These are phyloP conservation scores for Potamilus streckersoni DNA, from an alignment of 1,140 invertebrate species.

Conservation along the genomic window DNA sequence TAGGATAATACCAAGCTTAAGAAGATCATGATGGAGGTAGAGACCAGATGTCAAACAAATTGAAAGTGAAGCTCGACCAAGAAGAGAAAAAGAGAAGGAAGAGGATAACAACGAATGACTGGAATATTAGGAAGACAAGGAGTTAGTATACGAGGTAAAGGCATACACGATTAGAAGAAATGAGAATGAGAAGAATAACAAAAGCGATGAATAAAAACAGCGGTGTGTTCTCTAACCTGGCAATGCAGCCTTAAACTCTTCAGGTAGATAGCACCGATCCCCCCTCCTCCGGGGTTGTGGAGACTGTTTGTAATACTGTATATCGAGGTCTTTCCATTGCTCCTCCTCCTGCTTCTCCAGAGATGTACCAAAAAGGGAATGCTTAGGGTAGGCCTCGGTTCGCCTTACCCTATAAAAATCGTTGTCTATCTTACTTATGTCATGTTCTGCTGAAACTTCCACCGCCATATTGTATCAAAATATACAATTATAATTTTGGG, in stretches of 20 bases:
- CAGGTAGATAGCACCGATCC: slow-evolving; percentile 30
- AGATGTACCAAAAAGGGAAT: slow-evolving; percentile 48
- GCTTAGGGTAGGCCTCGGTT: slow-evolving; percentile 46
- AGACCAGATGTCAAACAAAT: too few species aligned
- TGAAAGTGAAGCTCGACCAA: too few species aligned
- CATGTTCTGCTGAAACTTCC: slow-evolving; percentile 15
- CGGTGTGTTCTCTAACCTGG: slow-evolving; percentile 23
- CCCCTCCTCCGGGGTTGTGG: slow-evolving; percentile 12
- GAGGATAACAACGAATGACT: too few species aligned
- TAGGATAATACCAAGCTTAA: too few species aligned
- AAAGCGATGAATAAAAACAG: too few species aligned
- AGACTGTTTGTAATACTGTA: slow-evolving; percentile 5
- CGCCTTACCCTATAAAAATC: slow-evolving; percentile 13
- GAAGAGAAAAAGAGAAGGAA: too few species aligned
- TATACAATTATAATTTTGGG: neutral
- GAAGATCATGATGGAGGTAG: too few species aligned
- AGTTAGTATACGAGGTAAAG: too few species aligned
- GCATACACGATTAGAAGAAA: too few species aligned
- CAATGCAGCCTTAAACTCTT: slow-evolving; percentile 26
- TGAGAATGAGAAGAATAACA: too few species aligned
- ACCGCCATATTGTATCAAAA: slow-evolving; percentile 18
- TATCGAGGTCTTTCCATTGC: slow-evolving; percentile 5
- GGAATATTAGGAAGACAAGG: too few species aligned
- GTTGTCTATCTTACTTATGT: neutral
- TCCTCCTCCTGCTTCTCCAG: slow-evolving; percentile 38